A percentile compares a stretch with the other conserved stretches of the same genome.
Evolutionary conservation across 2,797 vertebrate species (phyloP).

Genomic region (Astyanax mexicanus): DNA sequence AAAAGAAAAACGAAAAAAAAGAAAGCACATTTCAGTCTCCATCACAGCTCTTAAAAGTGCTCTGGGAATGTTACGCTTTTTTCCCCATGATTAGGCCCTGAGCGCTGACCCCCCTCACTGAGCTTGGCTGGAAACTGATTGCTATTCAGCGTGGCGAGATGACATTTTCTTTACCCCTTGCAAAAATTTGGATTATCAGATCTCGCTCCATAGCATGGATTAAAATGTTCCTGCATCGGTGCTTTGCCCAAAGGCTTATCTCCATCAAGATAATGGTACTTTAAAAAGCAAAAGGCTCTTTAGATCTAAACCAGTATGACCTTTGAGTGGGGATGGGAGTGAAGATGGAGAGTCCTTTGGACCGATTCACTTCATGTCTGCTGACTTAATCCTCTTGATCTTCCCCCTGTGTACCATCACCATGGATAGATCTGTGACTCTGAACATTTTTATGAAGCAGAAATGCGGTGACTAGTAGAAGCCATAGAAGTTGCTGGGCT

Average conservation of each 20-base stretch:
- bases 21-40: conserved; percentile 31
- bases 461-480: conserved; percentile 41
- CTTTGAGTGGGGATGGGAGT: conserved; percentile 43
- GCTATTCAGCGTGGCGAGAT: conserved; percentile 38
- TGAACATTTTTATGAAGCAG: conserved; percentile 37
- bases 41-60: conserved; percentile 30
- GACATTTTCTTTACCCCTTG: conserved; percentile 51
- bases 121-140: conserved; percentile 36
- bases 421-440: conserved; percentile 8
- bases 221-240: conserved; percentile 50
- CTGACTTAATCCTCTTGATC: conserved; percentile 40
- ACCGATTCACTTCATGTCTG: conserved; percentile 40
- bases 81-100: conserved; percentile 33
- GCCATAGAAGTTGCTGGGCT: conserved; percentile 36
- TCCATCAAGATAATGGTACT: conserved; percentile 52
- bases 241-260: conserved; percentile 50
- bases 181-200: conserved; percentile 51
- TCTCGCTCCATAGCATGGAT: conserved; percentile 41
- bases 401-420: conserved; percentile 13
- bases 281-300: conserved; percentile 42
- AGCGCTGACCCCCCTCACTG: neutral
- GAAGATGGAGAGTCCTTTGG: conserved; percentile 37
- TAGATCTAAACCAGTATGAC: conserved; percentile 45
- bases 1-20: conserved; percentile 18
- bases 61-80: conserved; percentile 37